Evolutionary conservation across 2,113 vertebrate species (phyloP), one percentile per base, ranked within the genome.

Genomic region (Garra rufa): DNA sequence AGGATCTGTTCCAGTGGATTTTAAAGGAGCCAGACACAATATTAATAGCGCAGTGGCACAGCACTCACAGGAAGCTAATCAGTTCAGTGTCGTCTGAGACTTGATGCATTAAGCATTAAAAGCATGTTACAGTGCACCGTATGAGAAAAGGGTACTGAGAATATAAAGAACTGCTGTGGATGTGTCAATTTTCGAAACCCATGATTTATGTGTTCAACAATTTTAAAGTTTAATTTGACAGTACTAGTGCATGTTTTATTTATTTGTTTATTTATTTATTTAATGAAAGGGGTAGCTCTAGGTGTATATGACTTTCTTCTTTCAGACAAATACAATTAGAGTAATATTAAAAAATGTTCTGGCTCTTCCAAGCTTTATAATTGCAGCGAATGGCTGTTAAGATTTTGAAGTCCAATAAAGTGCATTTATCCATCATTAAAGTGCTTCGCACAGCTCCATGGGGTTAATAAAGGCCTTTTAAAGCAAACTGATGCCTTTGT

Each of bases 11-110:
- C 85, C 80, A 77, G 75, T 86, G 84, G 91, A 88, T 90, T 91
- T 91, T 87, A 89, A 88, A 85, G 61, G 82, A 92, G 89, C 34
- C 73, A 91, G 92, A 92, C 90, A 84, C 87, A 90, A 88, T 93
- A 93, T 91, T 91, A 90, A 94, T 91, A 90, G 84, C n/a, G 48
- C 34, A 63, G 86, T 85, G 85, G 86, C 87, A 83, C 83, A 76
- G 85, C 79, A 86, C 87, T 90, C 82, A 3, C 83, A 87, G 88
- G 79, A 83, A 91, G 90, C 80, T 43, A 90, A 95, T 93, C 92
- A 90, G 93, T 92, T 91, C 77, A 74, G 83, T 84, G 89, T 89
- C 84, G 78, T 83, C 26, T 87, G 90, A 87, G 83, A 90, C 73
- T 55, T 50, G 41, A 76, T 41, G 48, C 75, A 75, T 83, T 48